These are phyloP conservation scores for Ornithorhynchus anatinus DNA, from an alignment of 2,113 vertebrate species.

Conservation along the genomic window DNA sequence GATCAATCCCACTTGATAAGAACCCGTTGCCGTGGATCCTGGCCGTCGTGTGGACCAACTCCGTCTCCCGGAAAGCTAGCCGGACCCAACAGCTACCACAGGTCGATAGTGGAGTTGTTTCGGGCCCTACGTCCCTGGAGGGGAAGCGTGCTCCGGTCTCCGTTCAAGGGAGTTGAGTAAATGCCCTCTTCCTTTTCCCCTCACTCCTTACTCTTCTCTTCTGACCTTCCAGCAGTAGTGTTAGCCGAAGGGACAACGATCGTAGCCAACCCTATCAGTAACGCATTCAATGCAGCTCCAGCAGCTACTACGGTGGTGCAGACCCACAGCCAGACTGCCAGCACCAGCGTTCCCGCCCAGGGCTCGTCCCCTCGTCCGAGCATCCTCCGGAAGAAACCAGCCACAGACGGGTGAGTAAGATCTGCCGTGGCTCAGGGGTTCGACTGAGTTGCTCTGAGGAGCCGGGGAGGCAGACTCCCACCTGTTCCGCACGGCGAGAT, in stretches of 20 bases:
- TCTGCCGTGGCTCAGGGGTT: no score
- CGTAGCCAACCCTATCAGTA: slow-evolving; percentile 91
- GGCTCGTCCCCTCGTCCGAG: slow-evolving; percentile 96
- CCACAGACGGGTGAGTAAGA: slow-evolving; percentile 87
- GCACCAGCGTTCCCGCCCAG: slow-evolving; percentile 82
- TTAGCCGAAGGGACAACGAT: slow-evolving; percentile 90
- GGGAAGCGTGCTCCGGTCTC: background rate
- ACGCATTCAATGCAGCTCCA: slow-evolving; percentile 84
- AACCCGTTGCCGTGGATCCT: background rate
- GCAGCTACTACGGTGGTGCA: slow-evolving; percentile 91
- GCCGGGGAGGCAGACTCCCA: no score
- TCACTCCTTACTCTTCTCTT: background rate
- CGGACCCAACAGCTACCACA: background rate
- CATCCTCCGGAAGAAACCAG: slow-evolving; percentile 95
- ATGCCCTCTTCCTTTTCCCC: background rate
- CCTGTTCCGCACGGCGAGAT: no score
- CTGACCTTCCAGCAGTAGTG: slow-evolving; percentile 74
- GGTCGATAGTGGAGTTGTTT: background rate
- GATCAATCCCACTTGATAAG: no score
- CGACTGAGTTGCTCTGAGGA: no score
- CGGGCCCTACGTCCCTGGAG: background rate
- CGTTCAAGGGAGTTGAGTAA: background rate
- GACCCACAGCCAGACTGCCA: slow-evolving; percentile 86
- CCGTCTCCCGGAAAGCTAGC: background rate
- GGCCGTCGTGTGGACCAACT: background rate